Conservation (phyloP, 2,113 vertebrate species). For the western clawed frog (Xenopus tropicalis) region DNA sequence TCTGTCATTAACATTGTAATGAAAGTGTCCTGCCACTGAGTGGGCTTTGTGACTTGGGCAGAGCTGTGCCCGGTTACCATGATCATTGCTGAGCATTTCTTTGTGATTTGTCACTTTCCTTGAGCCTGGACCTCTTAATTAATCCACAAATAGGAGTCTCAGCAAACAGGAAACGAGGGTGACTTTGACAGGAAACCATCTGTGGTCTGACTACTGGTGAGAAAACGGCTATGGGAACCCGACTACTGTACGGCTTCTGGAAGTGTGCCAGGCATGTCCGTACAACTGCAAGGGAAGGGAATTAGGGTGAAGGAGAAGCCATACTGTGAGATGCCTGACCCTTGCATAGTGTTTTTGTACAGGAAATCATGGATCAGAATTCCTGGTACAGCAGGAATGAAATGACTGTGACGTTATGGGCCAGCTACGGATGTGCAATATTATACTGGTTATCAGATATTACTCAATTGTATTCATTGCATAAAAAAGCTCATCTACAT, state of each 20-base stretch:
- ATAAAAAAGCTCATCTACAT: no score
- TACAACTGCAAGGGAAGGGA: conserved; percentile 4
- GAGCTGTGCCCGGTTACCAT: no score
- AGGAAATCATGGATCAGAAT: no score
- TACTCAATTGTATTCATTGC: no score
- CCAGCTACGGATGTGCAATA: no score
- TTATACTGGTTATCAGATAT: no score
- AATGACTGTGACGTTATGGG: no score
- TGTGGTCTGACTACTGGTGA: conserved; percentile 8
- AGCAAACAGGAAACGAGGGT: conserved; percentile 34
- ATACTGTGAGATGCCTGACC: conserved; percentile 1
- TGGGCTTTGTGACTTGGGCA: no score
- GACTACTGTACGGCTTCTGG: conserved; percentile 19
- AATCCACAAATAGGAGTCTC: conserved; percentile 11
- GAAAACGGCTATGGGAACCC: conserved; percentile 30
- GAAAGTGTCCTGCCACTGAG: no score
- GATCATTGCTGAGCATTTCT: background rate
- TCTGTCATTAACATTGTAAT: no score
- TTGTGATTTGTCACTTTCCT: background rate
- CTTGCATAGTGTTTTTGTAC: background rate
- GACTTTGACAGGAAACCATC: conserved; percentile 30
- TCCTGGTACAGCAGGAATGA: no score
- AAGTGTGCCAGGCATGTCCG: background rate
- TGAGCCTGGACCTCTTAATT: background rate
- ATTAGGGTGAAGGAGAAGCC: background rate